These are phyloP conservation scores for Acipenser transmontanus DNA, from an alignment of 2,797 vertebrate species.

Conservation along the genomic window DNA sequence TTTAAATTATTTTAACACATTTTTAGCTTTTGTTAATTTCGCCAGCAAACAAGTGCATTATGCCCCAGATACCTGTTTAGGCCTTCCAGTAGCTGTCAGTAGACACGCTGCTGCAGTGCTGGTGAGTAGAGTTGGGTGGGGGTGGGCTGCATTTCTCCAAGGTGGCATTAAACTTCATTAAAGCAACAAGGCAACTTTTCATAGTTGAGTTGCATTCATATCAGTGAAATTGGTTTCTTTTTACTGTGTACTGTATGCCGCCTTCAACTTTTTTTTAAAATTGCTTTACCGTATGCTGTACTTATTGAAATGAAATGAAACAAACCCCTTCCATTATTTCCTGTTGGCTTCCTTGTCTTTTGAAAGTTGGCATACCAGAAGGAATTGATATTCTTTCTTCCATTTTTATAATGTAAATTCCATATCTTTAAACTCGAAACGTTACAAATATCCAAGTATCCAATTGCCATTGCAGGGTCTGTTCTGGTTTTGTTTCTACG, in stretches of 20 bases:
- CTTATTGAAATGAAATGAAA: not conserved
- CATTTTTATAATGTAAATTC: too few species aligned
- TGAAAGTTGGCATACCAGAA: too few species aligned
- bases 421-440: not conserved
- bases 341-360: not conserved
- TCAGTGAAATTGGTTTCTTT: conserved; percentile 18
- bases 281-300: not conserved
- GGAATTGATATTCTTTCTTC: too few species aligned
- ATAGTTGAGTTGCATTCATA: conserved; percentile 22
- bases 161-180: conserved; percentile 19
- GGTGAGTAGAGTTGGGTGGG: conserved; percentile 9
- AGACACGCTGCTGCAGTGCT: conserved; percentile 2
- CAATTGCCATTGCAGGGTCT: not conserved
- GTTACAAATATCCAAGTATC: not conserved
- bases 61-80: conserved; percentile 51
- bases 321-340: not conserved
- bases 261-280: not conserved
- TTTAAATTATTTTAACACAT: conserved; percentile 58
- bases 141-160: conserved; percentile 26
- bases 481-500: conserved; percentile 32
- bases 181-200: conserved; percentile 38
- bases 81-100: conserved; percentile 32
- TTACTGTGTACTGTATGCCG: not conserved
- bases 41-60: conserved; percentile 62
- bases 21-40: conserved; percentile 46